Evolutionary conservation across 2,888 invertebrate species (phyloP), one percentile per base, ranked within the genome.

Genomic region (Anorthoa munda): DNA sequence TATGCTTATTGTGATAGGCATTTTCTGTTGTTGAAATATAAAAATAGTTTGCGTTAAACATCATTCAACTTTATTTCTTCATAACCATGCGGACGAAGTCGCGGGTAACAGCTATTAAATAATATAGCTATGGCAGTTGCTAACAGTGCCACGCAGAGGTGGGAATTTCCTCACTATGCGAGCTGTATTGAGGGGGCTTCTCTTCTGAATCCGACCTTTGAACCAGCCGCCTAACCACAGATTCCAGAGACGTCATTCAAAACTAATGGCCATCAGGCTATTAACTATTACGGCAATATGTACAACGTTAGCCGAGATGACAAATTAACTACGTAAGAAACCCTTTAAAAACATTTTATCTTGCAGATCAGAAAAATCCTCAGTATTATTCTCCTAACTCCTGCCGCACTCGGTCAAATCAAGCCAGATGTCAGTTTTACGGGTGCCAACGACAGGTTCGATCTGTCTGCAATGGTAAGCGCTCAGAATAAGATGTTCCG

Each of bases 361-460:
- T 66, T 71, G 0, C 76, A 87, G 87, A 66, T 75, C 11, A 11
- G 15, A 7, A 60, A 60, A 53, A 46, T 81, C 4, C 17, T 79
- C 26, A 7, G 39, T 46, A 21, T 82, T 4, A 17, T 72, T 18
- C n/a, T 81, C 0, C 45, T 75, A 15, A 74, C 50, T 77, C 80
- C 9, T 17, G 83, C 4, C 9, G 86, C 56, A 2, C 11, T 77
- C 21, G 26, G 72, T 0, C 93, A 94, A 63, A 90, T 87, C 66
- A 89, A 69, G 39, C 92, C 95, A 0, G 95, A 95, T 66, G 86
- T 95, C 0, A 91, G 83, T 0, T 95, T 93, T 58, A 90, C 87
- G 0, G 92, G 90, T 0, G 61, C 85, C 2, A 95, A 94, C 75
- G 93, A 94, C 50, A 87, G 95, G 2, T 95, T 90, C 55, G 94